A percentile compares a stretch with the other conserved stretches of the same genome.
Evolutionary conservation across 1,140 invertebrate genomes (phyloP).

Genomic region (Cydia fagiglandana): DNA sequence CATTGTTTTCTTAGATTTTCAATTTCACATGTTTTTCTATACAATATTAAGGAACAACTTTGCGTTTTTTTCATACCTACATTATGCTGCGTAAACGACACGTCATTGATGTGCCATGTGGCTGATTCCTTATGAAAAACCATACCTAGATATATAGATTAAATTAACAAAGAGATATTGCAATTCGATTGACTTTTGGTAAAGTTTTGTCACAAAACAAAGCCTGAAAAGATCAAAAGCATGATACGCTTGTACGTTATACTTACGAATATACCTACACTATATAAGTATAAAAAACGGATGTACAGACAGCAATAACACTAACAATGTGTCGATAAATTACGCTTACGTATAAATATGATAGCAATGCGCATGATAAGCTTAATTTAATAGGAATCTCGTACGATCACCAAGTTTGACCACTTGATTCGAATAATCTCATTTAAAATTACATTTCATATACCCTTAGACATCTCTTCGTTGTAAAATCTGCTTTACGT

Average conservation of each 20-base stretch:
- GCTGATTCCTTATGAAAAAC: too few species aligned
- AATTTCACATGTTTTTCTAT: neutral
- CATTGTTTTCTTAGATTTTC: neutral
- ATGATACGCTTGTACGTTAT: neutral
- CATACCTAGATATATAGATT: too few species aligned
- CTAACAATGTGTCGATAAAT: neutral
- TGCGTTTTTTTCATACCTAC: too few species aligned
- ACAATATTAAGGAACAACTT: too few species aligned
- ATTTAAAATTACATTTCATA: conserved; percentile 30
- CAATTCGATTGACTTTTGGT: neutral
- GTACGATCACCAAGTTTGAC: conserved; percentile 50
- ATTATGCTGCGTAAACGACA: too few species aligned
- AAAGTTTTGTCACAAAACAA: neutral
- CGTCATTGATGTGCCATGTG: too few species aligned
- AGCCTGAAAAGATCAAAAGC: neutral
- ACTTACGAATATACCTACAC: neutral
- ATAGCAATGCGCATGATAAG: conserved; percentile 41
- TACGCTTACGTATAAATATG: conserved; percentile 36
- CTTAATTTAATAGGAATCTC: conserved; percentile 66
- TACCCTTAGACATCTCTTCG: neutral
- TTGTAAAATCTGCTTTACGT: neutral
- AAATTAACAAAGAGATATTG: neutral
- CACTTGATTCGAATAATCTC: conserved; percentile 51
- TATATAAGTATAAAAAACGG: conserved; percentile 27
- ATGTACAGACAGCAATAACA: conserved; percentile 7